Conservation (phyloP, 37 sponge, comb jelly and placozoan species). For the Axinella damicornis region DNA sequence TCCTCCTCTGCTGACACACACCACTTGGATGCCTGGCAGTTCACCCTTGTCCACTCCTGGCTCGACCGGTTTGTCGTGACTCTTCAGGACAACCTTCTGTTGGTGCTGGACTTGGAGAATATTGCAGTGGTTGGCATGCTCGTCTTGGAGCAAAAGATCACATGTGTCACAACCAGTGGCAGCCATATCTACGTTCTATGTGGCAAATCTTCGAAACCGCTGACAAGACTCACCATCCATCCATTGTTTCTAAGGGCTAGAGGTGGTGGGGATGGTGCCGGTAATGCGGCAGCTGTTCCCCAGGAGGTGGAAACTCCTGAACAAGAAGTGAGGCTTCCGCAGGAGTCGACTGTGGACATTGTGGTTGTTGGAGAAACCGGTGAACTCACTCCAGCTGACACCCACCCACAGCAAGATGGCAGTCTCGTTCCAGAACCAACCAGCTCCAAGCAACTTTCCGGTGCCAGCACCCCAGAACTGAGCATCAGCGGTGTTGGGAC, state of each 20-base stretch:
- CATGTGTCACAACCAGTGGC: slow-evolving; percentile 14
- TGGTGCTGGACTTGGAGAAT: slow-evolving; percentile 56
- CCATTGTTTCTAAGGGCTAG: not conserved
- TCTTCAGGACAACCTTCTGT: slow-evolving; percentile 39
- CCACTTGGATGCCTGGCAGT: slow-evolving; percentile 35
- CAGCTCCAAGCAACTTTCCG: not conserved
- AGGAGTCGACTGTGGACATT: not conserved
- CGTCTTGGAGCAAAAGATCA: slow-evolving; percentile 22
- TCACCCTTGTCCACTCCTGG: slow-evolving; percentile 50
- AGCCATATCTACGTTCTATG: slow-evolving; percentile 46
- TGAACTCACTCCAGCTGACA: not conserved
- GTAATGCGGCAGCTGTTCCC: not conserved
- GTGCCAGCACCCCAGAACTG: not conserved
- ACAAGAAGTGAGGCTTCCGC: not conserved
- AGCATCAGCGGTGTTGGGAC: not conserved
- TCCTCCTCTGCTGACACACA: not conserved
- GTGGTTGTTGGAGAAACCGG: not conserved
- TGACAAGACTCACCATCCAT: slow-evolving; percentile 49
- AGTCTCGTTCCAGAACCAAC: not conserved
- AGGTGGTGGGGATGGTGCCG: not conserved
- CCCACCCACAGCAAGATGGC: not conserved
- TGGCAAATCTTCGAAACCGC: not conserved
- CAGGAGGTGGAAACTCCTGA: not conserved
- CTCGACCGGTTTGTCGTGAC: slow-evolving; percentile 41
- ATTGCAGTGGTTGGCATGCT: slow-evolving; percentile 25